Evolutionary conservation across 2,113 vertebrate species (phyloP).

Genomic region (Columba janthina): DNA sequence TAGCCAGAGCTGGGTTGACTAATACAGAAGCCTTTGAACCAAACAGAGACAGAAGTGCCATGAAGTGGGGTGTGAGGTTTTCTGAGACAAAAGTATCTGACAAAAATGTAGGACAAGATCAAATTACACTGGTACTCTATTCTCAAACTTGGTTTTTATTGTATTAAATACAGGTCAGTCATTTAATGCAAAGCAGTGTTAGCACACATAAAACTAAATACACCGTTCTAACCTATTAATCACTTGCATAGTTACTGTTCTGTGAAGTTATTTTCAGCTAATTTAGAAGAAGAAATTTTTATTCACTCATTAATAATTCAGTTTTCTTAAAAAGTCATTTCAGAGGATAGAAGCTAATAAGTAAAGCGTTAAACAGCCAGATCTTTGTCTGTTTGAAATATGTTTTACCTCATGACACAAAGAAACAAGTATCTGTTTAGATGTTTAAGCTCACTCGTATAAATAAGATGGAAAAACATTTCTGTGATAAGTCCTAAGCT

Average conservation of each 20-base stretch:
- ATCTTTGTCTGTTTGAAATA: background rate
- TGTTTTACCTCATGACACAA: background rate
- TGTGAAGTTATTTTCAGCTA: background rate
- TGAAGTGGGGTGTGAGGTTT: background rate
- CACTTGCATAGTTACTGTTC: background rate
- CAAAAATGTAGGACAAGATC: background rate
- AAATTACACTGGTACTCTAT: background rate
- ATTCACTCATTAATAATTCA: background rate
- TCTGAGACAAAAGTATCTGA: background rate
- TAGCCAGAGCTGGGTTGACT: background rate
- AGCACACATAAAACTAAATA: background rate
- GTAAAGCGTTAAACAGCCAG: background rate
- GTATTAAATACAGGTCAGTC: background rate
- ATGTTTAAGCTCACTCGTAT: background rate
- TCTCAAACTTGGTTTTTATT: background rate
- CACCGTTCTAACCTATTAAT: background rate
- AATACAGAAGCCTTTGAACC: background rate
- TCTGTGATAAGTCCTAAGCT: background rate
- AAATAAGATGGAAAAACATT: background rate
- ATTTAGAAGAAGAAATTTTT: background rate
- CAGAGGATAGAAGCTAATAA: conserved; percentile 1
- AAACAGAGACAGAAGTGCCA: background rate
- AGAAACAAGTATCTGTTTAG: background rate
- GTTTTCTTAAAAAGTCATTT: conserved; percentile 30
- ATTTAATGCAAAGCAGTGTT: background rate